phyloP scores from a whole-genome alignment of 2,797 vertebrate genomes.

The Enteromius argenteus region DNA sequence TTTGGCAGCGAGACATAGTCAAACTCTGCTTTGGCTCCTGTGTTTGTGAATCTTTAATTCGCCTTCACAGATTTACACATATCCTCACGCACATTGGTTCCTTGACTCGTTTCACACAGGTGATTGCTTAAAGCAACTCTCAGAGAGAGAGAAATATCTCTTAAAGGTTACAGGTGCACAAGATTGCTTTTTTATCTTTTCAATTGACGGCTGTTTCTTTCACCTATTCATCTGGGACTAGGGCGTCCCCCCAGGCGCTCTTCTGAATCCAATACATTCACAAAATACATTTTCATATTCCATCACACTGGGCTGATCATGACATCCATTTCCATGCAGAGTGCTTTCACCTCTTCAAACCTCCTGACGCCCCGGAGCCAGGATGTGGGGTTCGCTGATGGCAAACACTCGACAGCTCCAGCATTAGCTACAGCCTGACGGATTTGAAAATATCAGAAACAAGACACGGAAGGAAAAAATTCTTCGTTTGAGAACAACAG shows the following conservation, averaged over 20 bases:
- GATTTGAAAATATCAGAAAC: background rate
- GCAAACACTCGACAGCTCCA: constrained; percentile 17
- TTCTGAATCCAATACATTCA: constrained; percentile 42
- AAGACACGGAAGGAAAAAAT: background rate
- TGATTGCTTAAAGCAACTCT: constrained; percentile 37
- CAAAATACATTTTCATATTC: constrained; percentile 53
- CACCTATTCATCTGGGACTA: constrained; percentile 37
- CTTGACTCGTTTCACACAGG: constrained; percentile 7
- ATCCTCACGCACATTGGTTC: constrained; percentile 24
- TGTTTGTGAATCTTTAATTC: constrained; percentile 1
- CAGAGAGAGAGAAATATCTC: constrained; percentile 31
- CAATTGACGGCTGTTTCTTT: constrained; percentile 52
- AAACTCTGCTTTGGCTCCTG: background rate
- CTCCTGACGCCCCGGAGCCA: constrained; percentile 34
- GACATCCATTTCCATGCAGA: constrained; percentile 55
- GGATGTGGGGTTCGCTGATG: constrained; percentile 16
- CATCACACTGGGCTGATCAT: constrained; percentile 44
- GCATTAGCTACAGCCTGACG: background rate
- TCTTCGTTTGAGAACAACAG: background rate
- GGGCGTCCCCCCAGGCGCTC: constrained; percentile 32
- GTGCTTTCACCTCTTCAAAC: constrained; percentile 54
- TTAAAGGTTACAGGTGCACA: constrained; percentile 47
- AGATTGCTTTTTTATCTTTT: constrained; percentile 54
- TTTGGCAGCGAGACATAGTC: background rate
- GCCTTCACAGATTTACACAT: constrained; percentile 27